These are phyloP conservation scores for Eristalis intricaria DNA, from an alignment of 2,888 invertebrate species.

Conservation along the genomic window DNA sequence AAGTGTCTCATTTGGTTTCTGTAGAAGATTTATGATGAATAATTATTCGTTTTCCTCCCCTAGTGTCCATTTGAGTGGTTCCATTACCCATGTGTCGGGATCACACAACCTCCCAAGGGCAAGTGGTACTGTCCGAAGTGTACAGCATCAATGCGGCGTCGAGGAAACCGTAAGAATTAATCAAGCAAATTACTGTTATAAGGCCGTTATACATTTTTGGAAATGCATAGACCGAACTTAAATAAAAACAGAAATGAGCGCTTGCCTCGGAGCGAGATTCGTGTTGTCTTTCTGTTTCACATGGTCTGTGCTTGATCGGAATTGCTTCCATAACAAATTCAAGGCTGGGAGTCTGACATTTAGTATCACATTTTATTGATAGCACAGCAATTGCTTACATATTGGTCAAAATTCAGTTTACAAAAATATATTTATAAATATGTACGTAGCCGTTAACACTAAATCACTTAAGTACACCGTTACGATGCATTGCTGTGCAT, in stretches of 20 bases:
- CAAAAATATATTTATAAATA: constrained; percentile 22
- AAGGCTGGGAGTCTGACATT: background rate
- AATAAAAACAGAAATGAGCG: constrained; percentile 44
- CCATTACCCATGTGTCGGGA: constrained; percentile 98
- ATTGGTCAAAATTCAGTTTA: background rate
- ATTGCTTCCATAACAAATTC: no score
- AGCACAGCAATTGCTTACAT: background rate
- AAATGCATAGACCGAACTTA: constrained; percentile 1
- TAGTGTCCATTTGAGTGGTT: constrained; percentile 99
- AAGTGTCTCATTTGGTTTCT: constrained; percentile 80
- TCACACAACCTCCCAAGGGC: constrained; percentile 97
- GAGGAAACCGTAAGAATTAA: constrained; percentile 90
- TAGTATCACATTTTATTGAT: constrained; percentile 44
- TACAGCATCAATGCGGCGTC: constrained; percentile 91
- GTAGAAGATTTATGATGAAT: background rate
- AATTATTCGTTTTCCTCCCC: constrained; percentile 76
- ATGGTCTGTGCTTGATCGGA: no score
- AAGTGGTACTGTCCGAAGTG: constrained; percentile 99
- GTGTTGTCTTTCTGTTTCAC: background rate
- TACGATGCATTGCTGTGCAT: constrained; percentile 82
- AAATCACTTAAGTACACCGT: background rate
- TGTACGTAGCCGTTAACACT: background rate
- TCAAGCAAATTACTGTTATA: background rate
- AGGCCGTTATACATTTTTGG: background rate
- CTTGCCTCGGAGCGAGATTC: constrained; percentile 54